These are phyloP conservation scores for Corapipo altera DNA, from an alignment of 2,113 vertebrate genomes.

Conservation along the genomic window DNA sequence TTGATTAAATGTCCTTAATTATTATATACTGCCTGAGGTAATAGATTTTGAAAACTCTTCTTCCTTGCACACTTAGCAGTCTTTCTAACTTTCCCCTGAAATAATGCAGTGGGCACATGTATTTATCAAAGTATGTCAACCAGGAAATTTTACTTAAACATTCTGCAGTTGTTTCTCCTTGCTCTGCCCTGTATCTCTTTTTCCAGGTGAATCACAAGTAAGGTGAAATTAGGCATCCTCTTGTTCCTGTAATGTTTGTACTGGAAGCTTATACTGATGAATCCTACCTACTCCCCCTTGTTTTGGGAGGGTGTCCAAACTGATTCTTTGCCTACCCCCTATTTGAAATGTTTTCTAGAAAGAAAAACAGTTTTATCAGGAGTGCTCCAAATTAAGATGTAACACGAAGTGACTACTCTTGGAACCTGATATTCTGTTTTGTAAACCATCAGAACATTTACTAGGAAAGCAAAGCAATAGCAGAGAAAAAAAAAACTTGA, in stretches of 20 bases:
- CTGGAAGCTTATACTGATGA: not conserved
- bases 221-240: not conserved
- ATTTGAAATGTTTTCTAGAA: not conserved
- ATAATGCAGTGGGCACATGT: not conserved
- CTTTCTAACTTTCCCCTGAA: not conserved
- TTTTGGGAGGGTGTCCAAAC: not conserved
- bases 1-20: not conserved
- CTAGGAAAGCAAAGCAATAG: not conserved
- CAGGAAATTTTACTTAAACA: not conserved
- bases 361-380: not conserved
- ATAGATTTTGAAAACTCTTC: not conserved
- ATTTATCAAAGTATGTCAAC: not conserved
- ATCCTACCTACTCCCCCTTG: not conserved
- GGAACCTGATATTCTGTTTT: not conserved
- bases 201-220: not conserved
- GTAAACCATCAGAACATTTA: not conserved
- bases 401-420: not conserved
- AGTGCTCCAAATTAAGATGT: accelerated
- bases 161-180: not conserved
- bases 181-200: accelerated
- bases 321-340: not conserved
- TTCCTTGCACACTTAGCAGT: not conserved
- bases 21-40: not conserved
- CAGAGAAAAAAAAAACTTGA: not conserved
- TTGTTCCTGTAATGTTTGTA: not conserved